Evolutionary conservation across 64 coral and sea anemone species (phyloP).

Genomic region (Dendrophyllia cribrosa): DNA sequence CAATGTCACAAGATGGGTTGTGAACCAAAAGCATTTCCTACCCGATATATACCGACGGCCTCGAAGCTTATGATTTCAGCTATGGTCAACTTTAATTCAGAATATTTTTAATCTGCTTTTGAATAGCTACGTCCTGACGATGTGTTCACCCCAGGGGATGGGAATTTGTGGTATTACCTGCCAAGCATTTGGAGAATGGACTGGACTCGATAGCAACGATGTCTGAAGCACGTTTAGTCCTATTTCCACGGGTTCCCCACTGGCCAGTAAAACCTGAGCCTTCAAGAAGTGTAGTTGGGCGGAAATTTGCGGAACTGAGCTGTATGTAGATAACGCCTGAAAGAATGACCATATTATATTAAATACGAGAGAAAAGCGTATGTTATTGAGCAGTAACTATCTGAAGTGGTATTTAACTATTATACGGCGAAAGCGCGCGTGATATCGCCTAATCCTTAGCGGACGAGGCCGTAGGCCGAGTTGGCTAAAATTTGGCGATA

Average conservation of each 20-base stretch:
- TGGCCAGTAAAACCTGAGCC: constrained; percentile 76
- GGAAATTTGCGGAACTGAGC: constrained; percentile 28
- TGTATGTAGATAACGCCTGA: constrained; percentile 73
- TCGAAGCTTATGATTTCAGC: neutral
- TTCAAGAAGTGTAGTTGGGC: constrained; percentile 87
- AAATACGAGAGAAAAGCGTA: neutral
- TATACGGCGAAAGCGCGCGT: too few species aligned
- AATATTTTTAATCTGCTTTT: too few species aligned
- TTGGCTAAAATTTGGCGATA: too few species aligned
- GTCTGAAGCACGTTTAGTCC: constrained; percentile 78
- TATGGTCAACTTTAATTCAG: too few species aligned
- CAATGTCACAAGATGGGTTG: too few species aligned
- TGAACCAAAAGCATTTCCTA: neutral
- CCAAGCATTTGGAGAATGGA: constrained; percentile 77
- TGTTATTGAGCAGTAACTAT: neutral
- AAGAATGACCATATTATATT: neutral
- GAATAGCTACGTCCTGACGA: too few species aligned
- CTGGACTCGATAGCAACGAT: constrained; percentile 82
- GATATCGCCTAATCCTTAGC: too few species aligned
- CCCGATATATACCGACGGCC: neutral
- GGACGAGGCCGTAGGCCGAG: too few species aligned
- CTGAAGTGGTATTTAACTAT: too few species aligned
- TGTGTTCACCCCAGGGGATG: neutral
- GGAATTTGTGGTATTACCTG: constrained; percentile 53
- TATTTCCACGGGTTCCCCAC: constrained; percentile 65